Base-by-base conservation (phyloP, 92 coral and sea anemone species). In the Palythoa grandis region DNA sequence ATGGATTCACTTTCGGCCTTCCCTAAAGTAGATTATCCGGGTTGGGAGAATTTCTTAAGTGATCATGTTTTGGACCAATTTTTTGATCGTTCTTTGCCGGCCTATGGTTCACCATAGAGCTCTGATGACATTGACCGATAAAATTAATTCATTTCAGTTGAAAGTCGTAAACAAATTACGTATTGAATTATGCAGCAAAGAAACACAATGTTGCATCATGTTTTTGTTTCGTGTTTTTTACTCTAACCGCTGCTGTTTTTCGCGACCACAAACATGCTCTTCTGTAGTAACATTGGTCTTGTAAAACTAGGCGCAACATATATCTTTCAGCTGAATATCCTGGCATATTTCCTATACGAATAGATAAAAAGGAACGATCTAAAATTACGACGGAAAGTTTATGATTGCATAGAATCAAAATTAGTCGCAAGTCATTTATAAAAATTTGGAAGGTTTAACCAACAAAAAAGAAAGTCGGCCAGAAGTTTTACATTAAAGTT, bases 111-210 rank as follows among this genome's bases (percentile, higher is more conserved):
- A 77, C 82, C 82, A 77, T 77, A 77, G 82, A 56, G 50, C 50
- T 60, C 24, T 8, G 68, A 22, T 77, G 82, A 77, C 82, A 77
- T 77, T 77, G 82, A 77, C 82, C 82, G 82, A 37, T 77, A 60
- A 77, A 77, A 77, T 77, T 56, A 56, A 77, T 77, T 77, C 82
- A 52, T 9, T 52, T 52, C 11, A 38, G 14, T 63, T 53, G 50
- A 77, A 77, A 6, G 35, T 77, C 22, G 82, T 77, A 77, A 77
- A 77, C 82, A 77, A 77, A 5, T 43, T 68, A 56, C 14, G 53
- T 16, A 6, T 53, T 77, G 69, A 56, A 77, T 77, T 48, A 77
- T 77, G 37, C 82, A 77, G 54, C 29, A 2, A 11, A 13, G 7
- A 22, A 35, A 35, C 19, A 35, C 29, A 70, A 38, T 2, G 47